phyloP scores from a whole-genome alignment of 2,888 invertebrate species.

The Syrphus vitripennis region DNA sequence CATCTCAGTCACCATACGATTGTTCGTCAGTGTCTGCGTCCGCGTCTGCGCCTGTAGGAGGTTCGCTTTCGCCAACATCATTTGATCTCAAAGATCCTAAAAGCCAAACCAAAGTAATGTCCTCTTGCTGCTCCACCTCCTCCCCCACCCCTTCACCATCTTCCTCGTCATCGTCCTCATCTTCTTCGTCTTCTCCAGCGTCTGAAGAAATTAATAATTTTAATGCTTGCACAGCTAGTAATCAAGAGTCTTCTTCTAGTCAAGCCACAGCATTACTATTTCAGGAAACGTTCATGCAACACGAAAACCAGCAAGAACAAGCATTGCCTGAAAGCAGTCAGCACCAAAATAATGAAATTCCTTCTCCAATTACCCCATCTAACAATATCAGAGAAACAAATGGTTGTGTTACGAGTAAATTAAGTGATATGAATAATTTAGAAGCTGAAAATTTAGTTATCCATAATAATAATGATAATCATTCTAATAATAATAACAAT shows the following conservation, averaged over 20 bases:
- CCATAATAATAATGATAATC: slow-evolving; percentile 48
- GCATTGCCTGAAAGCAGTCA: slow-evolving; percentile 23
- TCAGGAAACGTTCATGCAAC: neutral
- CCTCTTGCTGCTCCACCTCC: neutral
- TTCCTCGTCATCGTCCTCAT: neutral
- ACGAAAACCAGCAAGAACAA: neutral
- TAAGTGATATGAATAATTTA: slow-evolving; percentile 50
- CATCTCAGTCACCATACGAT: neutral
- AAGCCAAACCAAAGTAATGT: neutral
- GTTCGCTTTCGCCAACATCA: neutral
- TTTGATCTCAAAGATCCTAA: slow-evolving; percentile 11
- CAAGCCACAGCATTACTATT: slow-evolving; percentile 25
- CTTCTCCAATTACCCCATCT: slow-evolving; percentile 31
- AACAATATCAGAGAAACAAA: slow-evolving; percentile 44
- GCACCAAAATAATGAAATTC: slow-evolving; percentile 5
- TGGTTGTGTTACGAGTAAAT: slow-evolving; percentile 53
- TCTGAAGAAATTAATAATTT: neutral
- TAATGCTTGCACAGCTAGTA: slow-evolving; percentile 29
- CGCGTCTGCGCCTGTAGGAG: neutral
- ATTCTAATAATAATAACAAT: slow-evolving; percentile 42
- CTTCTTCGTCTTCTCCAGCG: neutral
- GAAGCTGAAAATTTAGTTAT: slow-evolving; percentile 65
- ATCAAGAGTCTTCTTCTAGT: slow-evolving; percentile 38
- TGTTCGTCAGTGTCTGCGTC: neutral
- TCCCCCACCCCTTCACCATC: too few relatives aligned